Evolutionary conservation across 1,140 invertebrate species (phyloP).

Genomic region (Brachionus rotundiformis): DNA sequence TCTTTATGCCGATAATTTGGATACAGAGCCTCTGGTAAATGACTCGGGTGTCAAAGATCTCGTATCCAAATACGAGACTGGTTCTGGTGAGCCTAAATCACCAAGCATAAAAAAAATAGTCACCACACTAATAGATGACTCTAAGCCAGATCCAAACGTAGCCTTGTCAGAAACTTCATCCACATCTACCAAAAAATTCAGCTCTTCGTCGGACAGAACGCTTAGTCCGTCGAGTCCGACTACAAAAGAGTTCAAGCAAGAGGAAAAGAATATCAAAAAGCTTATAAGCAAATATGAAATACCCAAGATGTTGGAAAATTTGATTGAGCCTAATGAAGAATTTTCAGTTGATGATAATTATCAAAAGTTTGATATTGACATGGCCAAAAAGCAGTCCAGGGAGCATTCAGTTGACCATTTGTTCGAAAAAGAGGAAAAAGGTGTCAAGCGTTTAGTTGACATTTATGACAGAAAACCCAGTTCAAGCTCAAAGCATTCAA

Average conservation of each 20-base stretch:
- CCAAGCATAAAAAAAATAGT: slow-evolving; percentile 23
- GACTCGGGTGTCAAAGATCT: neutral
- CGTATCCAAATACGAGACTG: neutral
- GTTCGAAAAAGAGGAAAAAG: neutral
- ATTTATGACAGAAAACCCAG: slow-evolving; percentile 18
- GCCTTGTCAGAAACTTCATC: neutral
- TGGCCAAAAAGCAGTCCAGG: neutral
- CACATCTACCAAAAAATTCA: neutral
- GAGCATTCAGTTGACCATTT: slow-evolving; percentile 21
- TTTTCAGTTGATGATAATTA: neutral
- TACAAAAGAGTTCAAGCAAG: neutral
- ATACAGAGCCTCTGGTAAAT: neutral
- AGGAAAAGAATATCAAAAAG: slow-evolving; percentile 43
- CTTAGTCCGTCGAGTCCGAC: neutral
- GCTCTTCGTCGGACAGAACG: neutral
- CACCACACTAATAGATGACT: neutral
- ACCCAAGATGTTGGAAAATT: slow-evolving; percentile 25
- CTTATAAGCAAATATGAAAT: slow-evolving; percentile 43
- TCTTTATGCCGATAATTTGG: neutral
- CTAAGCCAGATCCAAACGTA: neutral
- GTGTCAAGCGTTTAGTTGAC: neutral
- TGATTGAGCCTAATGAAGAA: neutral
- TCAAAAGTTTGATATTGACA: neutral
- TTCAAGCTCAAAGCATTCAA: neutral
- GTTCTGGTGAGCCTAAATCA: neutral